Conservation (phyloP, 2,888 invertebrate species). For the Athalia rosae region DNA sequence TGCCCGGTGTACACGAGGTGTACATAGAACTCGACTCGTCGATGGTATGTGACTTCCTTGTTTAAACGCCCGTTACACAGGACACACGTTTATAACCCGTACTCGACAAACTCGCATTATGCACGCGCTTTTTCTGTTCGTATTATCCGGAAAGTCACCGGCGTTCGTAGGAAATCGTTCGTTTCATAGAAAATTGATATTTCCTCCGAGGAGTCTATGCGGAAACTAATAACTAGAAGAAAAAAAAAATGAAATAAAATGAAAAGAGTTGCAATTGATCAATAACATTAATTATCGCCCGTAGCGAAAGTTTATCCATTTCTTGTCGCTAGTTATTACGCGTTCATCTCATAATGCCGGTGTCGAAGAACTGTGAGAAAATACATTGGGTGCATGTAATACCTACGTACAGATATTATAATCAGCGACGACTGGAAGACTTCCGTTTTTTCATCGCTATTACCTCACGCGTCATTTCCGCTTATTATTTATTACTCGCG, state of each 20-base stretch:
- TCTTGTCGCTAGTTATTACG: no score
- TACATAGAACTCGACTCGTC: slow-evolving; percentile 23
- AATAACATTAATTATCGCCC: not conserved
- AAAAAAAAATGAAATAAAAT: not conserved
- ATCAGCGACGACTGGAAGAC: slow-evolving; percentile 8
- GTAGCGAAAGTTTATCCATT: not conserved
- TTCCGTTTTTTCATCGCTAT: slow-evolving; percentile 16
- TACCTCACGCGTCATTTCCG: slow-evolving; percentile 20
- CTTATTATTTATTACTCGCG: slow-evolving; percentile 2
- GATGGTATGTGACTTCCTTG: slow-evolving; percentile 22
- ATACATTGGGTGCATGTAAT: no score
- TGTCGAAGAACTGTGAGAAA: not conserved
- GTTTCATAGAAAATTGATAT: no score
- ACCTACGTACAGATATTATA: no score
- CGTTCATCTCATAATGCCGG: not conserved
- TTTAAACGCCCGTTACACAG: no score
- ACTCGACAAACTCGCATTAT: no score
- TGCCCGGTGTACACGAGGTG: not conserved
- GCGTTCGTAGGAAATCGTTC: no score
- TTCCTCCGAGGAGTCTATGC: no score
- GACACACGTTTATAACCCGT: no score
- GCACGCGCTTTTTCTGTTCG: no score
- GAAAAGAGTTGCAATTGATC: no score
- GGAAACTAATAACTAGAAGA: not conserved
- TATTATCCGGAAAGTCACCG: no score